phyloP scores from a whole-genome alignment of 2,888 invertebrate genomes.

The Sepiola atlantica region DNA sequence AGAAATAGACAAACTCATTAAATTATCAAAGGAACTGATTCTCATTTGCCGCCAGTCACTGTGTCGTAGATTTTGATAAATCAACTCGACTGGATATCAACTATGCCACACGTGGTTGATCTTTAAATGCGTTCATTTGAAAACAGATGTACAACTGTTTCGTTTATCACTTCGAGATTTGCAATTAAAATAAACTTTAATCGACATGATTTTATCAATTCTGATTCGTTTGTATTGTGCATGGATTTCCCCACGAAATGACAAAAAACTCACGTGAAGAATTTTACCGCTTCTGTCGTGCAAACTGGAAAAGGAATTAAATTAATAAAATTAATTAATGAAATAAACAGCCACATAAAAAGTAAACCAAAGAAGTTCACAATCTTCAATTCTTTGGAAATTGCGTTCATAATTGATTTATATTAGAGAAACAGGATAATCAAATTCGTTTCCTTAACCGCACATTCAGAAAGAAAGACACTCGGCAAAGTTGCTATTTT shows the following conservation, averaged over 20 bases:
- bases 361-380: neutral
- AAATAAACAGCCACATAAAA: neutral
- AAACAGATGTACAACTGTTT: neutral
- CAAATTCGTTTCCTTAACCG: neutral
- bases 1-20: too few relatives aligned
- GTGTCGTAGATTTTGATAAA: too few relatives aligned
- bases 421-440: neutral
- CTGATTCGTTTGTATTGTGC: neutral
- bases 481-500: neutral
- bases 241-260: neutral
- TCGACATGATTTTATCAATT: neutral
- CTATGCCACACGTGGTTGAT: too few relatives aligned
- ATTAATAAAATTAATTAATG: neutral
- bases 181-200: neutral
- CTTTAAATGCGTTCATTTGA: neutral
- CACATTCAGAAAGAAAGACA: too few relatives aligned
- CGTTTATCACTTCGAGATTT: neutral
- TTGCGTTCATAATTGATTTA: neutral
- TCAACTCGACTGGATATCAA: too few relatives aligned
- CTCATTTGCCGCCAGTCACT: too few relatives aligned
- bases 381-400: neutral
- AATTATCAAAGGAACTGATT: too few relatives aligned
- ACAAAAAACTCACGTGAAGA: neutral
- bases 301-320: neutral
- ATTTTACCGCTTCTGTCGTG: neutral